Evolutionary conservation across 2,113 vertebrate species (phyloP).

Genomic region (Axis porcinus): DNA sequence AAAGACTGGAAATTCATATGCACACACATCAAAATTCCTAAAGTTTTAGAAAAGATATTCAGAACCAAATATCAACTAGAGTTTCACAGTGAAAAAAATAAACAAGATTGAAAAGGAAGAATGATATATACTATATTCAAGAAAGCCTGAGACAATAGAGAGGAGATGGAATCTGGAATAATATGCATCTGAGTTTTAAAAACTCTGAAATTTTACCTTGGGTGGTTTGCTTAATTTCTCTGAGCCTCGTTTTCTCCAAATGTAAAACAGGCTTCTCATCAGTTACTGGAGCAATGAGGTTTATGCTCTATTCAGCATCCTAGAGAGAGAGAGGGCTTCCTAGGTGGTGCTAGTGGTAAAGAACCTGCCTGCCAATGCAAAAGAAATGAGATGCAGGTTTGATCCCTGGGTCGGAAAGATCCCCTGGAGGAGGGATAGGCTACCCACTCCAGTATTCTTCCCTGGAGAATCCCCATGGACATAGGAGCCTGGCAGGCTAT

Average conservation of each 20-base stretch:
- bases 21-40: not conserved
- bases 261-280: not conserved
- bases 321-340: not conserved
- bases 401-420: not conserved
- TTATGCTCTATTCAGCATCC: not conserved
- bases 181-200: not conserved
- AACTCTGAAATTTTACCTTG: not conserved
- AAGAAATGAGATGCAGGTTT: not conserved
- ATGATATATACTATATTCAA: not conserved
- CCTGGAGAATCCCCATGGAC: not conserved
- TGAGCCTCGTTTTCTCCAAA: not conserved
- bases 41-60: not conserved
- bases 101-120: not conserved
- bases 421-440: not conserved
- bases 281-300: not conserved
- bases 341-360: not conserved
- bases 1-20: not conserved
- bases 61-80: not conserved
- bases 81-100: not conserved
- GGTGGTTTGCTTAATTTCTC: not conserved
- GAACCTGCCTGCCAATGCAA: not conserved
- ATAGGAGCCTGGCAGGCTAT: not conserved
- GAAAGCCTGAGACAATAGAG: not conserved
- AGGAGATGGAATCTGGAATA: not conserved
- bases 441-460: not conserved